These are phyloP conservation scores for Ceyx melanurus DNA, from an alignment of 2,113 vertebrate species.

Conservation along the genomic window DNA sequence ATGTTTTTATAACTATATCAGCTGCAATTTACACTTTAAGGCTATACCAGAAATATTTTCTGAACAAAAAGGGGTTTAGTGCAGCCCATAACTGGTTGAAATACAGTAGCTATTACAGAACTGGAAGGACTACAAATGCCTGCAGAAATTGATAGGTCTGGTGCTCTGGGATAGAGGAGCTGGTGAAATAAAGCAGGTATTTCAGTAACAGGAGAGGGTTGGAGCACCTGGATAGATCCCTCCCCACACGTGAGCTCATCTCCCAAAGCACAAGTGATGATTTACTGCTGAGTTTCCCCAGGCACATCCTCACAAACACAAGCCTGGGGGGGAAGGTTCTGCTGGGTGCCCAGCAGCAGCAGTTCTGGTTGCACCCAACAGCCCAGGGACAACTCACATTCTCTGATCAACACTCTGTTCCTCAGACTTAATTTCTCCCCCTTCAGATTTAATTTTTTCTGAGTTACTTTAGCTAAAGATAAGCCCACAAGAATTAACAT, in stretches of 20 bases:
- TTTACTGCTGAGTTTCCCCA: neutral
- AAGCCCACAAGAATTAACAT: neutral
- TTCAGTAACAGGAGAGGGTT: neutral
- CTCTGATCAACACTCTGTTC: neutral
- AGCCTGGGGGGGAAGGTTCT: neutral
- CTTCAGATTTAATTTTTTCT: neutral
- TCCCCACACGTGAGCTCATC: neutral
- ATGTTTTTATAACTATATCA: neutral
- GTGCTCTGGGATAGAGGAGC: neutral
- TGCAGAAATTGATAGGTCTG: slow-evolving; percentile 11
- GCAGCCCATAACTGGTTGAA: slow-evolving; percentile 31
- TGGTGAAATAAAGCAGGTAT: neutral
- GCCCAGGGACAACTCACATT: neutral
- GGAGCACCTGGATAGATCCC: neutral
- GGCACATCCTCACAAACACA: neutral
- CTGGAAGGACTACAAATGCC: slow-evolving; percentile 22
- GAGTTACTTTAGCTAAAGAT: neutral
- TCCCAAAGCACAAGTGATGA: neutral
- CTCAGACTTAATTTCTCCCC: neutral
- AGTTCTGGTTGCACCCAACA: neutral
- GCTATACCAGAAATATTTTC: slow-evolving; percentile 29
- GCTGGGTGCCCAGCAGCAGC: neutral
- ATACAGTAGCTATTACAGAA: slow-evolving; percentile 48
- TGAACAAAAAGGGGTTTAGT: slow-evolving; percentile 8
- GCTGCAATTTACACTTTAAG: slow-evolving; percentile 4